Conservation (phyloP, 2,113 vertebrate genomes). For the Mormyrus iriodes region DNA sequence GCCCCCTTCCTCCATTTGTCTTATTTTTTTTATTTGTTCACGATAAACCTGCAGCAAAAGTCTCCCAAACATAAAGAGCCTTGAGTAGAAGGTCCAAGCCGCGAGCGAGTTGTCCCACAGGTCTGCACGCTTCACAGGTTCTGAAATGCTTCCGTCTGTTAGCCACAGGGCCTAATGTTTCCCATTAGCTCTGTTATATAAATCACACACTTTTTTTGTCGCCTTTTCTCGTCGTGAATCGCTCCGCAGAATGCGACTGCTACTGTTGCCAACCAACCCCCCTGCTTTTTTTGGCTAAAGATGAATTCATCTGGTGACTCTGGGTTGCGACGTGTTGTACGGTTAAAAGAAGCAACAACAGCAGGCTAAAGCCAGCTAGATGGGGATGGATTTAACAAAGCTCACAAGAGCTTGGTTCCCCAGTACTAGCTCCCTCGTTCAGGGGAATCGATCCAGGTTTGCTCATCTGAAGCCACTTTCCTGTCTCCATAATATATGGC, state of each 20-base stretch:
- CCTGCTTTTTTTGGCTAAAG: not conserved
- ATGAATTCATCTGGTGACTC: not conserved
- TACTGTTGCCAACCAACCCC: not conserved
- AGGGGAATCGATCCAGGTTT: not conserved
- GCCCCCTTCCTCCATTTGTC: not conserved
- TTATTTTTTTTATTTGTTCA: not conserved
- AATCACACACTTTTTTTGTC: not conserved
- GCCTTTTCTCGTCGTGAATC: not conserved
- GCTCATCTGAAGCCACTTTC: not conserved
- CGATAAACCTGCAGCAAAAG: not conserved
- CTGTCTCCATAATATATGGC: conserved; percentile 31
- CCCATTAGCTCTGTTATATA: not conserved
- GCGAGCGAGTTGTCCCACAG: not conserved
- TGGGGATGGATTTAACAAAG: not conserved
- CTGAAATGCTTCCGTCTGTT: not conserved
- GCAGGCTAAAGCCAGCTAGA: not conserved
- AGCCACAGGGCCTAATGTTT: not conserved
- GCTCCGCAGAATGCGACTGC: not conserved
- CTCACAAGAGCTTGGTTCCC: not conserved
- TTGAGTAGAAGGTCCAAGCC: not conserved
- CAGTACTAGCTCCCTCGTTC: not conserved
- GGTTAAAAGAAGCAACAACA: not conserved
- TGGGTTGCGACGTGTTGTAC: not conserved
- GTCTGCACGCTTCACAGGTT: not conserved
- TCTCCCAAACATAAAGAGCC: not conserved